phyloP scores from a whole-genome alignment of 1,140 invertebrate species.

The Centruroides sculpturatus region DNA sequence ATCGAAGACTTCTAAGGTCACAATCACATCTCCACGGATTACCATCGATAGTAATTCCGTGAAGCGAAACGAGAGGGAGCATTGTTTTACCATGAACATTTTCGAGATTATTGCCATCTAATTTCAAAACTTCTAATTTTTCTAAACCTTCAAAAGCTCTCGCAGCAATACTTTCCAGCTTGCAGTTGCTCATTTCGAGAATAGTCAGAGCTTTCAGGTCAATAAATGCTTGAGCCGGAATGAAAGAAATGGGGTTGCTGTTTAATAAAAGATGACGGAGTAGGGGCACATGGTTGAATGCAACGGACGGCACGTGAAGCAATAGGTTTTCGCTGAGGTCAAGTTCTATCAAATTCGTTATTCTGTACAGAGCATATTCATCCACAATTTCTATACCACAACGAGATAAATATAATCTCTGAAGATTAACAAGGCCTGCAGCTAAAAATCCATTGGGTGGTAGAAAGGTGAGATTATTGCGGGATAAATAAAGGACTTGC shows the following conservation, averaged over 20 bases:
- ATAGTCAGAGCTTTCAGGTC: conserved; percentile 55
- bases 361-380: conserved; percentile 57
- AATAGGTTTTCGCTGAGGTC: conserved; percentile 70
- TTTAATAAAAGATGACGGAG: conserved; percentile 65
- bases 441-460: conserved; percentile 57
- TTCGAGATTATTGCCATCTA: conserved; percentile 63
- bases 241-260: conserved; percentile 56
- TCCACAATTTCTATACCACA: conserved; percentile 62
- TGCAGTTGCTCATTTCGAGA: conserved; percentile 64
- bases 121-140: conserved; percentile 63
- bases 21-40: conserved; percentile 89
- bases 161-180: conserved; percentile 55
- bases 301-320: conserved; percentile 53
- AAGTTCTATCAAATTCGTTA: conserved; percentile 74
- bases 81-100: conserved; percentile 53
- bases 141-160: conserved; percentile 65
- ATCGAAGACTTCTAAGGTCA: conserved; percentile 57
- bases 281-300: conserved; percentile 56
- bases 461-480: conserved; percentile 60
- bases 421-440: conserved; percentile 65
- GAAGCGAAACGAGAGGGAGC: conserved; percentile 48
- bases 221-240: conserved; percentile 59
- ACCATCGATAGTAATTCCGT: conserved; percentile 55
- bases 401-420: conserved; percentile 62
- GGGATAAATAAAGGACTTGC: conserved; percentile 70